phyloP scores from a whole-genome alignment of 2,888 invertebrate species.

The Acronicta leporina region DNA sequence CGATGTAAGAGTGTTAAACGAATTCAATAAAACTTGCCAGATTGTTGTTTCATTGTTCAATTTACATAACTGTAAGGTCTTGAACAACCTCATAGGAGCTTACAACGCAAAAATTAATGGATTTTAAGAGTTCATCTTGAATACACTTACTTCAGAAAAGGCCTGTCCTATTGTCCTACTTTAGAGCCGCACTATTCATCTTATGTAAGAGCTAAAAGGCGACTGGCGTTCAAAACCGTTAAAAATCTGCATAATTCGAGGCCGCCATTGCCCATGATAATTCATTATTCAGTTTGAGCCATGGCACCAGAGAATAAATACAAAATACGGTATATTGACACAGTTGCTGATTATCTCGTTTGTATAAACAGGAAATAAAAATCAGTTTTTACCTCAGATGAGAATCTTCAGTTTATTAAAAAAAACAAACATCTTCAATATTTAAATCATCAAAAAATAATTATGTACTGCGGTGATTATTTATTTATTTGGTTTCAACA shows the following conservation, averaged over 20 bases:
- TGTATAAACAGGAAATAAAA: conserved; percentile 16
- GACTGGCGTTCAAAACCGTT: conserved; percentile 34
- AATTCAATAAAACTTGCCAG: background rate
- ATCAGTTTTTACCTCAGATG: conserved; percentile 1
- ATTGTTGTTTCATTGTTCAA: background rate
- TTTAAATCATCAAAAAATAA: too few relatives aligned
- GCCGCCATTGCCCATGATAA: conserved; percentile 53
- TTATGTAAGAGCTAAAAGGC: conserved; percentile 41
- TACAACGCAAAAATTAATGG: background rate
- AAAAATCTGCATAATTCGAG: conserved; percentile 56
- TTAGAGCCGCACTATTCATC: conserved; percentile 15
- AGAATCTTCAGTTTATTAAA: too few relatives aligned
- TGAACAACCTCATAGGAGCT: background rate
- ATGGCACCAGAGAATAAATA: conserved; percentile 49
- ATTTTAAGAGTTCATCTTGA: conserved; percentile 1
- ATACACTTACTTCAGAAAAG: conserved; percentile 11
- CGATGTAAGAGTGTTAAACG: background rate
- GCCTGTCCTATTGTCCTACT: conserved; percentile 14
- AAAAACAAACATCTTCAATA: too few relatives aligned
- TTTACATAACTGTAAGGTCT: background rate
- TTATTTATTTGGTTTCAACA: too few relatives aligned
- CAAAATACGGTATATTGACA: conserved; percentile 63
- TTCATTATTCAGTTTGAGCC: conserved; percentile 58
- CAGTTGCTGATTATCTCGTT: conserved; percentile 42
- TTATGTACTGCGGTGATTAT: too few relatives aligned